A percentile compares a stretch with the other conserved stretches of the same genome.
Evolutionary conservation across 1,140 invertebrate species (phyloP).

Genomic region (Calephelis nemesis): DNA sequence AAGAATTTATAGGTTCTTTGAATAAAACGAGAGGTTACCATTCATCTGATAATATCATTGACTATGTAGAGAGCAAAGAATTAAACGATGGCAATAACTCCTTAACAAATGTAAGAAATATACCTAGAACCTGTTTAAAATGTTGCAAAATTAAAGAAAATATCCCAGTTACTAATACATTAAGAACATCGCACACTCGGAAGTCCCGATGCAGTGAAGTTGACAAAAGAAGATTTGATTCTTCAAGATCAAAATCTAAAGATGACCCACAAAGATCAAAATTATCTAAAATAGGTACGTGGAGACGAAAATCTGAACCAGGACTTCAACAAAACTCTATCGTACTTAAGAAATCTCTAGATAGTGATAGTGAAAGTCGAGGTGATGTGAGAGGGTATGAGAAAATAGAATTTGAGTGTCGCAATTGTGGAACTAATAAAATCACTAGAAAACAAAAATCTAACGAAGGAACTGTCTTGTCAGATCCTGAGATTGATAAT

Average conservation of each 20-base stretch:
- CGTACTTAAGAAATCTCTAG: constrained; percentile 57
- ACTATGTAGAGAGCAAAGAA: constrained; percentile 61
- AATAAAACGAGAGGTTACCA: constrained; percentile 69
- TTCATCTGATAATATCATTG: constrained; percentile 69
- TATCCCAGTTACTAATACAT: constrained; percentile 60
- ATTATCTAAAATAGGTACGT: constrained; percentile 80
- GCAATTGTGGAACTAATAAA: constrained; percentile 71
- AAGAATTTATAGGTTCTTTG: constrained; percentile 53
- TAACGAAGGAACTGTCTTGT: constrained; percentile 48
- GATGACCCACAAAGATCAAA: constrained; percentile 74
- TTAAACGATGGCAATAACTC: constrained; percentile 56
- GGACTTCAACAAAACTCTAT: constrained; percentile 74
- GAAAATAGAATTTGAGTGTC: constrained; percentile 72
- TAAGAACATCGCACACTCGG: constrained; percentile 49
- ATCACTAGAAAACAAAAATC: constrained; percentile 53
- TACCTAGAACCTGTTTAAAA: constrained; percentile 74
- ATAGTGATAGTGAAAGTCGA: constrained; percentile 58
- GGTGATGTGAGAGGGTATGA: constrained; percentile 50
- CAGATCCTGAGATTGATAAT: constrained; percentile 56
- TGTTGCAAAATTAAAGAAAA: constrained; percentile 77
- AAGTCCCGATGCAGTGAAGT: constrained; percentile 62
- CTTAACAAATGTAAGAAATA: constrained; percentile 54
- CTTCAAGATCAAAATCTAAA: constrained; percentile 68
- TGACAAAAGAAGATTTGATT: constrained; percentile 55
- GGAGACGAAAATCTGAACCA: constrained; percentile 87